These are phyloP conservation scores for Prionace glauca DNA, from an alignment of 2,797 vertebrate genomes.

Conservation along the genomic window DNA sequence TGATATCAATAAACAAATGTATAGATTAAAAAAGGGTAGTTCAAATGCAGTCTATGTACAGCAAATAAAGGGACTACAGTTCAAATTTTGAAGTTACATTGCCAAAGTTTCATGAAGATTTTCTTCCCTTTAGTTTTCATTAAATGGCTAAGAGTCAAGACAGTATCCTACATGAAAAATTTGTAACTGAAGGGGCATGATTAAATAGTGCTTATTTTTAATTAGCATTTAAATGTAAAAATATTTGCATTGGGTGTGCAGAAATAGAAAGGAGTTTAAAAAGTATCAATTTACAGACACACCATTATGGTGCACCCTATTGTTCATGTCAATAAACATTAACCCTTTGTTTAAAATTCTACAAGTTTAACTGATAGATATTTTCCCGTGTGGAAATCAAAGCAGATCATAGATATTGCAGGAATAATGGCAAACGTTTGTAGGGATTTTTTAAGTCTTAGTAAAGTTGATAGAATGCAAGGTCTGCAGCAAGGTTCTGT, in stretches of 20 bases:
- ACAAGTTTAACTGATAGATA: neutral
- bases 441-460: neutral
- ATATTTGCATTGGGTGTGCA: slow-evolving; percentile 37
- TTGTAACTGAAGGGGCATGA: neutral
- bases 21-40: neutral
- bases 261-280: slow-evolving; percentile 16
- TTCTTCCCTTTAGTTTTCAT: slow-evolving; percentile 5
- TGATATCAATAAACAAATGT: neutral
- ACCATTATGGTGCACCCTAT: slow-evolving; percentile 27
- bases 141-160: neutral
- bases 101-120: neutral
- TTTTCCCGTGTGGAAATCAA: neutral
- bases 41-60: slow-evolving; percentile 26
- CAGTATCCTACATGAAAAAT: neutral
- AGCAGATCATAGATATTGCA: neutral
- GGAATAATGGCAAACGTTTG: slow-evolving; percentile 6
- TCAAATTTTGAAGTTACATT: neutral
- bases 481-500: neutral
- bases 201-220: slow-evolving; percentile 11
- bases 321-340: neutral
- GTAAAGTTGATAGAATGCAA: neutral
- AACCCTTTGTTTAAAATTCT: neutral
- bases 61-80: neutral
- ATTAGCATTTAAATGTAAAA: slow-evolving; percentile 23
- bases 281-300: neutral